phyloP scores from a whole-genome alignment of 2,113 vertebrate genomes.

The Lophotis ruficrista region DNA sequence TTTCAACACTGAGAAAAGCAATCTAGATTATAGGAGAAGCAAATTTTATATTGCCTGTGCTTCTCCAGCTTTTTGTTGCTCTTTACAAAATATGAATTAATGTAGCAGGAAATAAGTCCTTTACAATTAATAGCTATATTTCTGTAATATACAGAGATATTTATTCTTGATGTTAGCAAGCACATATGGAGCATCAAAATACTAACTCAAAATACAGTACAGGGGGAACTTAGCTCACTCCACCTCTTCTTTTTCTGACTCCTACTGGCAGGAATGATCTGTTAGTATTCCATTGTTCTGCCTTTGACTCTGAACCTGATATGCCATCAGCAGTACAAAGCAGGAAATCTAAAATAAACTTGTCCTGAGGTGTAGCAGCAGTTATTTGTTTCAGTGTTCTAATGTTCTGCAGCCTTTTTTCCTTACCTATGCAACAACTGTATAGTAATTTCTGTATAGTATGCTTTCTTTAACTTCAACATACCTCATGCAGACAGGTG shows the following conservation, averaged over 20 bases:
- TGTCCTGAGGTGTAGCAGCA: neutral
- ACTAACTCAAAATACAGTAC: neutral
- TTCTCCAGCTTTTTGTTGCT: neutral
- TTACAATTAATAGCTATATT: neutral
- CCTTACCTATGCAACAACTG: neutral
- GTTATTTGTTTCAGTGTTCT: neutral
- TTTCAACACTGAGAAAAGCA: neutral
- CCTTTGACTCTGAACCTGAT: neutral
- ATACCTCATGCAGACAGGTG: constrained; percentile 97
- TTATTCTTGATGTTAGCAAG: neutral
- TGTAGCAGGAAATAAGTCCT: neutral
- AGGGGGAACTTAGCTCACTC: neutral
- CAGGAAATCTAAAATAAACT: neutral
- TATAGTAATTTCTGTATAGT: neutral
- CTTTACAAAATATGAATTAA: neutral
- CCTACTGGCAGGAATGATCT: neutral
- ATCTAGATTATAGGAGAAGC: neutral
- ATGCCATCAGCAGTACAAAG: neutral
- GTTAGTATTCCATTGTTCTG: neutral
- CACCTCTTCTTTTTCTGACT: neutral
- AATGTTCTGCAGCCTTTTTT: neutral
- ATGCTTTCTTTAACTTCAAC: neutral
- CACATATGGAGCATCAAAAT: neutral
- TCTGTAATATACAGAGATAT: neutral
- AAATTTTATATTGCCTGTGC: neutral